Conservation (phyloP, 1,140 invertebrate species). For the Cephus cinctus region DNA sequence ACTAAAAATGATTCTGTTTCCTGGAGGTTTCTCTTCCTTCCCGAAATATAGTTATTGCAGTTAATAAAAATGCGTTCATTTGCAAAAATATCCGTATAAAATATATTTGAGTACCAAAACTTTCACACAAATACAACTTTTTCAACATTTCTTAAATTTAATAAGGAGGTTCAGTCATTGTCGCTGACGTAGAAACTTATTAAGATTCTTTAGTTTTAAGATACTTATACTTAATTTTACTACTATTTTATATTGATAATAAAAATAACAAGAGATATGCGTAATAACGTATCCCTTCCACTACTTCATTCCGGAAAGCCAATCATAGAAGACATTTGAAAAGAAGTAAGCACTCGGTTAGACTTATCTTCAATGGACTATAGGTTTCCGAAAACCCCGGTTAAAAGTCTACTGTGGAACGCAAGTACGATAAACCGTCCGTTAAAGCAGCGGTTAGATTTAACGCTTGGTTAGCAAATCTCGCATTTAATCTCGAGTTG, state of each 20-base stretch:
- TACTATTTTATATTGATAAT: no score
- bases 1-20: no score
- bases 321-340: slow-evolving; percentile 3
- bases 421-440: no score
- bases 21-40: no score
- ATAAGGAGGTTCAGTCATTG: background rate
- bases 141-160: slow-evolving; percentile 1
- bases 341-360: background rate
- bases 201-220: background rate
- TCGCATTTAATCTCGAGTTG: no score
- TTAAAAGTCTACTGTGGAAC: background rate
- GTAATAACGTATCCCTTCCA: slow-evolving; percentile 2
- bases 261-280: slow-evolving; percentile 1
- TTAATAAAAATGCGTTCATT: no score
- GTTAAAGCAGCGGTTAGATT: no score
- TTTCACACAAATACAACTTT: background rate
- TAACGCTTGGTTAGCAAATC: no score
- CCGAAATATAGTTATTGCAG: no score
- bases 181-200: slow-evolving; percentile 1
- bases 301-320: slow-evolving; percentile 1
- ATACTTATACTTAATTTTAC: background rate
- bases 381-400: slow-evolving; percentile 15
- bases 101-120: background rate
- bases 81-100: background rate
- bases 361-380: background rate